Evolutionary conservation across 2,113 vertebrate genomes (phyloP), one percentile per base, ranked within the genome.

Genomic region (Gymnorhina tibicen): DNA sequence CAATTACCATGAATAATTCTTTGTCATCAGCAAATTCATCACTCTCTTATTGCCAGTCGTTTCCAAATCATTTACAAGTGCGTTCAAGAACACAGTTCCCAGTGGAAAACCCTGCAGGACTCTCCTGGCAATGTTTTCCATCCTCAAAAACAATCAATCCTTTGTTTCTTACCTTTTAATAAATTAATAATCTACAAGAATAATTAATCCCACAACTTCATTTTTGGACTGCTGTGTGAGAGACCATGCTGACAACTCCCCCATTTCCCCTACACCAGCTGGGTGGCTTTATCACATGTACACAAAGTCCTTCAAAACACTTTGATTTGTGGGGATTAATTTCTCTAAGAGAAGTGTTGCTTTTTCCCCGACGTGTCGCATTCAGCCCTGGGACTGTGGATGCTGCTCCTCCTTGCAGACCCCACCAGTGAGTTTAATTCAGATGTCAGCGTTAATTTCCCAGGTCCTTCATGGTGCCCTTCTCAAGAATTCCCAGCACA

Each of bases 1-100:
- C 76, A 89, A 89, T 89, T 92, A 89, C 49, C 42, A 64, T 78
- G 47, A 91, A 84, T 93, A 89, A 95, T 91, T 95, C 83, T 75
- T 35, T 77, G 18, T 81, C 86, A 75, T 92, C 86, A 81, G 76
- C 33, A 67, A 77, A 77, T 86, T 63, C 74, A 72, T 69, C 85
- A 39, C 39, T 78, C 52, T 23, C 70, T 69, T 33, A 39, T 60
- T 73, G 49, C 73, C 87, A 79, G 2, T 23, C 67, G 62, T 78
- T 63, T 75, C 35, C 73, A 81, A 87, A 93, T 67, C 35, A 47
- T 84, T 95, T 91, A 83, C 32, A 44, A 92, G 42, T 7, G 12
- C 4, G 1, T 47, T 92, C 80, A 89, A 64, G 93, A 81, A 1
- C 60, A 52, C 35, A 91, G 30, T 2, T 92, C 80, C 56, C 86